A percentile compares a stretch with the other conserved stretches of the same genome.
Evolutionary conservation across 2,113 vertebrate genomes (phyloP).

Genomic region (Pelusios castaneus): DNA sequence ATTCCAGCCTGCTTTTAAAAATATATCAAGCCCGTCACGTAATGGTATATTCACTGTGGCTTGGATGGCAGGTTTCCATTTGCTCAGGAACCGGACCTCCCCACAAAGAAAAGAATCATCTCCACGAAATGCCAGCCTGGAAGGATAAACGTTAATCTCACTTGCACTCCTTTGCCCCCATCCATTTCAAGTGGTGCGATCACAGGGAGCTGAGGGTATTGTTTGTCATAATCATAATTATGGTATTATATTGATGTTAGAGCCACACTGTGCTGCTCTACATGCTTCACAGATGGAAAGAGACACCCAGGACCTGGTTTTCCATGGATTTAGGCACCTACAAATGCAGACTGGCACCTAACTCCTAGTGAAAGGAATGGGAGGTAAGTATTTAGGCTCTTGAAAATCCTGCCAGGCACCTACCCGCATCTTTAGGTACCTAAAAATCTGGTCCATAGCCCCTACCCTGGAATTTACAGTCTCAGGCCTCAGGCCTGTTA

Average conservation of each 20-base stretch:
- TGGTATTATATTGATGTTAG: neutral
- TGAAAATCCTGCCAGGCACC: neutral
- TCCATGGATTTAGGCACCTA: neutral
- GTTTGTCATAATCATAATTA: neutral
- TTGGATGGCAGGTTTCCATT: neutral
- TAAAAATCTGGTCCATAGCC: neutral
- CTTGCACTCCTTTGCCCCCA: neutral
- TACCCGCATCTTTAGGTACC: neutral
- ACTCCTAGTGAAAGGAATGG: too few relatives aligned
- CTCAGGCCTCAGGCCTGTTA: neutral
- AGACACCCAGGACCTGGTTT: neutral
- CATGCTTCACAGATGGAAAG: neutral
- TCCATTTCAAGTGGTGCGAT: neutral
- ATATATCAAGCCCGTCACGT: neutral
- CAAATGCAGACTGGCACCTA: too few relatives aligned
- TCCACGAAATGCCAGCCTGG: neutral
- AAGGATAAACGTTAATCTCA: neutral
- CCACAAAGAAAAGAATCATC: rapidly evolving
- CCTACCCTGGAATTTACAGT: neutral
- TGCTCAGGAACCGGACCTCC: neutral
- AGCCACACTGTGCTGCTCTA: rapidly evolving
- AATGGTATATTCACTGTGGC: neutral
- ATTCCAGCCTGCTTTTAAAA: neutral
- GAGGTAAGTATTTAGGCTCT: too few relatives aligned
- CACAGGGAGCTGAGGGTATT: neutral